Base-by-base conservation (phyloP, 2,797 vertebrate species). In the Pyrocephalus nanus region DNA sequence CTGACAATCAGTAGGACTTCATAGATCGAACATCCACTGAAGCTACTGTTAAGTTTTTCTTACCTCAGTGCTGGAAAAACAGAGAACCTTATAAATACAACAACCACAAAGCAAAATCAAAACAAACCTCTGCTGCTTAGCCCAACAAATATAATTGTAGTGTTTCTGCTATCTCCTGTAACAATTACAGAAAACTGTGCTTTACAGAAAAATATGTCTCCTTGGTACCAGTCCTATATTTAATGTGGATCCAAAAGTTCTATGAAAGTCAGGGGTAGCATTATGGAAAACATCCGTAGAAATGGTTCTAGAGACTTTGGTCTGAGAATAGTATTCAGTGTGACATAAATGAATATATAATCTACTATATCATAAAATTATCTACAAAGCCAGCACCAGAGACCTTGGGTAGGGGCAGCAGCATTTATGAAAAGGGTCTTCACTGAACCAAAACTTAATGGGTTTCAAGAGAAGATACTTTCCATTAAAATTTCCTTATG, bases 231-330 rank as follows among this genome's bases (percentile, higher is more conserved):
- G 38, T 25, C 25, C 22, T 27, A 4, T 23, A 53, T 53, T 72
- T 38, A 57, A 30, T 6, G 11, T 4, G 4, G 29, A 64, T 61
- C 42, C 27, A 57, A 8, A 94, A 80, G 20, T 54, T 30, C 18
- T 42, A 36, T 0, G 0, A 9, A 50, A 69, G 12, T 53, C 54
- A 75, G 14, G 8, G 25, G 30, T 3, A 43, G 20, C 6, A 1
- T 51, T 65, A 61, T 13, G 14, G 29, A 75, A 74, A 88, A 54
- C 7, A n/a, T 27, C 25, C 32, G 17, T 16, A 69, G 12, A 83
- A 62, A 1, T 78, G 2, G 11, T 43, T 93, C 23, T 69, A 61
- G n/a, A 84, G 27, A 88, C 22, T 27, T 84, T 45, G 53, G 9
- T 70, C 12, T 1, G 0, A 93, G 11, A 8, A 26, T 26, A 60